Base-by-base conservation (phyloP, 2,888 invertebrate species). In the Vanessa cardui region DNA sequence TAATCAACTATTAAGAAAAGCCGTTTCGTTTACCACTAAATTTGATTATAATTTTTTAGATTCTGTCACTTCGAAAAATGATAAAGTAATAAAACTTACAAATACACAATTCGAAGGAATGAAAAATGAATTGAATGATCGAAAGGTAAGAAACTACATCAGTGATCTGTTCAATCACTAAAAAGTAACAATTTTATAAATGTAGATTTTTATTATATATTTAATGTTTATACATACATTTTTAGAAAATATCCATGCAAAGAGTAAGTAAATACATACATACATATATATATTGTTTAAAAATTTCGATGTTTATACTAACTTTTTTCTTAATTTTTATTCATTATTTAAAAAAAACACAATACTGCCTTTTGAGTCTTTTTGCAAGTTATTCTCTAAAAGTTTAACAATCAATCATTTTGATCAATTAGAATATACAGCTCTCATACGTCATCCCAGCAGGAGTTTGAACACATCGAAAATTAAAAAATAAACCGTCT, bases 111-210 rank as follows among this genome's bases (percentile, higher is more conserved):
- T 84, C 75, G 86, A 90, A 69, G 80, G 79, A 60, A 80, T 89
- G 81, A 92, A 87, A 76, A 77, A 69, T 64, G 90, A 90, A 47
- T 81, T 92, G 0, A 79, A 76, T 21, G 80, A 83, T 1, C 81
- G 81, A 67, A 91, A 92, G 88, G 90, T 90, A 72, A 65, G 31
- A 20, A 64, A 45, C 21, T 12, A 12, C 21, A 18, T 20, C 21
- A 50, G 20, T 9, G 1, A 18, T 12, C 21, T 50, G 50, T 21
- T 21, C 20, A 9, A 21, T 15, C 52, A 52, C 21, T 52, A 12
- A 52, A 26, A 52, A 20, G 1, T 26, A 50, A 50, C 9, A 50
- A 33, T 9, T 8, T 33, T 9, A 33, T 33, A 9, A 12, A 39
- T 1, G 4, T 2, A 12, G 12, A 12, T 39, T 12, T 39, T 1